phyloP scores from a whole-genome alignment of 1,140 invertebrate species.

The Dendroctonus ponderosae region DNA sequence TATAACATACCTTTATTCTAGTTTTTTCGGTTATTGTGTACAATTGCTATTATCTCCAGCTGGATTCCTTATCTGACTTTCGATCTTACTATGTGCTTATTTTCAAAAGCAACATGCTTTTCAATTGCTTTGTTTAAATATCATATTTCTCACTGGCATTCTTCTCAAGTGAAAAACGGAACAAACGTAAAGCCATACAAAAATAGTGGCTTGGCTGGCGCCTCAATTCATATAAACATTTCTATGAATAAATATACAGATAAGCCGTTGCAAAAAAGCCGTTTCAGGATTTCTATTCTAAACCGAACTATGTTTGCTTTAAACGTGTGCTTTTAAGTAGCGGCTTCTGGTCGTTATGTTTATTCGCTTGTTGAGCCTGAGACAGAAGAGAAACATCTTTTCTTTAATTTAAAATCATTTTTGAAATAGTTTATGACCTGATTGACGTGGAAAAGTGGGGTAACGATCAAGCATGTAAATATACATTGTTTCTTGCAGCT shows the following conservation, averaged over 20 bases:
- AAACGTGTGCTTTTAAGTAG: too few species aligned
- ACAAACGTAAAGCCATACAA: background rate
- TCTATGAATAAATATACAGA: slow-evolving; percentile 8
- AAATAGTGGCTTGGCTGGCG: slow-evolving; percentile 2
- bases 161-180: too few species aligned
- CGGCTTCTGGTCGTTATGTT: background rate
- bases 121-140: too few species aligned
- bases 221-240: slow-evolving; percentile 1
- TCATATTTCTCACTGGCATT: too few species aligned
- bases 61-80: too few species aligned
- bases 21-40: too few species aligned
- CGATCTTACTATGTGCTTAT: too few species aligned
- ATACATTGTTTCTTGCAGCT: too few species aligned
- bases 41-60: too few species aligned
- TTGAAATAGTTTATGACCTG: background rate
- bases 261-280: background rate
- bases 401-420: background rate
- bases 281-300: background rate
- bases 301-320: too few species aligned
- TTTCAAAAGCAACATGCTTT: too few species aligned
- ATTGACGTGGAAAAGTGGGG: slow-evolving; percentile 3
- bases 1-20: too few species aligned
- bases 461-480: background rate
- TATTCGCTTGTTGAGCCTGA: background rate
- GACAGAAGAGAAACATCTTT: slow-evolving; percentile 4